These are phyloP conservation scores for Ellobius talpinus DNA, from an alignment of 2,113 vertebrate genomes.

Conservation along the genomic window DNA sequence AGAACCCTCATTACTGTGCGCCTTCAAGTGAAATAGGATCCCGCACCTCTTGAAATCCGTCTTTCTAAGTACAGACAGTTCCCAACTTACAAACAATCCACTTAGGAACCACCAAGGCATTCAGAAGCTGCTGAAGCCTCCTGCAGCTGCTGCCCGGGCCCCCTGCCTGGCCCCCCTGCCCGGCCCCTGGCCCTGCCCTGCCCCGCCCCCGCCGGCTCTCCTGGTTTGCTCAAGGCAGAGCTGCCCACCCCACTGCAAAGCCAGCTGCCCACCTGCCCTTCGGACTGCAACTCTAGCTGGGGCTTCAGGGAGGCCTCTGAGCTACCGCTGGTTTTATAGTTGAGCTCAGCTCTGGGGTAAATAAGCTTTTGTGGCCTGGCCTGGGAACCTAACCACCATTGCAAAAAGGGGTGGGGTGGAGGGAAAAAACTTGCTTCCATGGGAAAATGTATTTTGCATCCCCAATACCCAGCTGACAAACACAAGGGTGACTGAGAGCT, in stretches of 20 bases:
- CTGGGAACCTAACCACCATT: conserved; percentile 81
- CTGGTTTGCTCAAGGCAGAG: conserved; percentile 64
- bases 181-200: conserved; percentile 41
- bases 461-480: conserved; percentile 26
- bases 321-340: conserved; percentile 80
- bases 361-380: conserved; percentile 83
- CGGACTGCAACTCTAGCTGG: not conserved
- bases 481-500: conserved; percentile 28
- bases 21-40: conserved; percentile 84
- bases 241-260: conserved; percentile 58
- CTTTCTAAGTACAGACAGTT: conserved; percentile 83
- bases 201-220: conserved; percentile 15
- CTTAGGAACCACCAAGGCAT: conserved; percentile 84
- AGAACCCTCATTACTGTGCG: conserved; percentile 83
- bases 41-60: conserved; percentile 83
- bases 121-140: conserved; percentile 76
- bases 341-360: conserved; percentile 78
- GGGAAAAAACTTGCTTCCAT: conserved; percentile 50
- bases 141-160: conserved; percentile 79
- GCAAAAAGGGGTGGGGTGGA: not conserved
- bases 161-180: conserved; percentile 67
- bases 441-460: conserved; percentile 76
- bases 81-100: conserved; percentile 85
- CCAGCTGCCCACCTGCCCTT: conserved; percentile 83
- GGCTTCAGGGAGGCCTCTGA: conserved; percentile 78